A percentile compares a stretch with the other conserved stretches of the same genome.
phyloP scores from a whole-genome alignment of 2,113 vertebrate genomes.

The Calidris pygmaea region DNA sequence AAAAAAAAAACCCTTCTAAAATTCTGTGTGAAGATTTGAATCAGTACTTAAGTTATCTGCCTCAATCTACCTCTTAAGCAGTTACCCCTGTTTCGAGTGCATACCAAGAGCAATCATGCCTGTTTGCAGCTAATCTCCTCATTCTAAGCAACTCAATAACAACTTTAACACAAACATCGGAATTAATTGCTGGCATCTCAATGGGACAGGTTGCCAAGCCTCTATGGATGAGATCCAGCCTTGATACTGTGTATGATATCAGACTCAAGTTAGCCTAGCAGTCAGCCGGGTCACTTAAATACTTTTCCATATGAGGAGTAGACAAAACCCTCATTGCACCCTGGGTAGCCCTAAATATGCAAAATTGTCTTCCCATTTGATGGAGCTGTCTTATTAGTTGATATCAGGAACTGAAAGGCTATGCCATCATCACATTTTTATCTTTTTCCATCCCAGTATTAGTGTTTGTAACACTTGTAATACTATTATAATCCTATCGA shows the following conservation, averaged over 20 bases:
- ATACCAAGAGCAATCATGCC: background rate
- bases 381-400: background rate
- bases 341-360: background rate
- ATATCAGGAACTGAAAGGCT: background rate
- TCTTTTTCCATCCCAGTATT: background rate
- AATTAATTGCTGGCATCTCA: constrained; percentile 9
- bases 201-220: background rate
- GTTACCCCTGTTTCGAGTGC: background rate
- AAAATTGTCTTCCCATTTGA: background rate
- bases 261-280: background rate
- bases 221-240: background rate
- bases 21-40: background rate
- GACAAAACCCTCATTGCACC: background rate
- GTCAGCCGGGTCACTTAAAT: background rate
- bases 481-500: background rate
- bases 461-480: background rate
- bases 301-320: background rate
- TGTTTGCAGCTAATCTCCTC: background rate
- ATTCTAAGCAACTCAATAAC: background rate
- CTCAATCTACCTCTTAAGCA: background rate
- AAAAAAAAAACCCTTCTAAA: background rate
- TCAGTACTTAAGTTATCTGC: background rate
- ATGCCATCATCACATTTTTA: background rate
- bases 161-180: constrained; percentile 11
- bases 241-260: background rate